Conservation (phyloP, 2,113 vertebrate species). For the Pelmatolapia mariae region DNA sequence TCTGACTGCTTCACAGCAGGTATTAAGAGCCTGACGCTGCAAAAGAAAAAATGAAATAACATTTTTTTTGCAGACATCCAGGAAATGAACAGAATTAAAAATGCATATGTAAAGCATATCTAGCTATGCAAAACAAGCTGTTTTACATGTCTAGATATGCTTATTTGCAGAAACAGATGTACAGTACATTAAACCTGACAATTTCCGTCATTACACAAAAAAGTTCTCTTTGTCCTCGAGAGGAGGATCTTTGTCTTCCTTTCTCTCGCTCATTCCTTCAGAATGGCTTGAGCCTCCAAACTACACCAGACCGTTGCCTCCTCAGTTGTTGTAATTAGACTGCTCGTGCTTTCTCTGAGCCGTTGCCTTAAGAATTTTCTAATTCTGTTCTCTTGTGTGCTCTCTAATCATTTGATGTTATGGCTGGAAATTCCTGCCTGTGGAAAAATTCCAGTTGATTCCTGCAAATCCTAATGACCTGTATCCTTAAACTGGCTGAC, state of each 20-base stretch:
- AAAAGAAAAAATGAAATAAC: not conserved
- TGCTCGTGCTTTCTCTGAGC: not conserved
- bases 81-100: not conserved
- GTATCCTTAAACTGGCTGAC: not conserved
- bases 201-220: not conserved
- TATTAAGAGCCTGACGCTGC: not conserved
- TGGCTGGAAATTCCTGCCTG: not conserved
- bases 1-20: constrained; percentile 23
- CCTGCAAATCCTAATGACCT: not conserved
- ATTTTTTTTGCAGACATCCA: not conserved
- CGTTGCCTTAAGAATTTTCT: not conserved
- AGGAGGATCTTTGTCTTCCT: not conserved
- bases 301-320: not conserved
- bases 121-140: not conserved
- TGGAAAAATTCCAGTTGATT: not conserved
- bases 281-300: not conserved
- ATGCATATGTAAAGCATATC: not conserved
- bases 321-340: not conserved
- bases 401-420: not conserved
- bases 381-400: not conserved
- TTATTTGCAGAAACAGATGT: not conserved
- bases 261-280: not conserved
- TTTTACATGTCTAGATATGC: not conserved
- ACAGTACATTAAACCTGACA: not conserved
- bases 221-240: not conserved